Conservation (phyloP, 2,888 invertebrate genomes). For the Apodemia hepburni region DNA sequence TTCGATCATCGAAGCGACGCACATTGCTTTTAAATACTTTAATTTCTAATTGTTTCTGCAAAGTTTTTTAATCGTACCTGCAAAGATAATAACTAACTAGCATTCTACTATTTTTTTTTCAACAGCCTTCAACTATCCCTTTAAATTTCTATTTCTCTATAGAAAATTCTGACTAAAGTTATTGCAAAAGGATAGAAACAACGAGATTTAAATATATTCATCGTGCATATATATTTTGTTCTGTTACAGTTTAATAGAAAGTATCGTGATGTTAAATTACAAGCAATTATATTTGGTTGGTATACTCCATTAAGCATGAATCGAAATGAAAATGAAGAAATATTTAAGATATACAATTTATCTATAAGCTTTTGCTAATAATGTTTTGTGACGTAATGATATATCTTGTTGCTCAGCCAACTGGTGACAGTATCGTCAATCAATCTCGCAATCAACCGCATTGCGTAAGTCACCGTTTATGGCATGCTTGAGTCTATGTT, state of each 20-base stretch:
- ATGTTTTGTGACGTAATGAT: conserved; percentile 72
- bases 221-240: background rate
- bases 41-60: no score
- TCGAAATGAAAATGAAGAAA: background rate
- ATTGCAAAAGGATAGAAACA: no score
- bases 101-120: no score
- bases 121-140: no score
- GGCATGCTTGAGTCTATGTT: conserved; percentile 35
- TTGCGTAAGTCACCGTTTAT: conserved; percentile 88
- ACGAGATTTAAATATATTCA: no score
- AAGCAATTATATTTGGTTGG: background rate
- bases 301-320: conserved; percentile 1
- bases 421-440: conserved; percentile 95
- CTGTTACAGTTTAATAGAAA: background rate
- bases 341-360: conserved; percentile 11
- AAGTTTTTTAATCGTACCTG: no score
- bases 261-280: background rate
- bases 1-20: no score
- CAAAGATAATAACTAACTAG: no score
- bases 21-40: no score
- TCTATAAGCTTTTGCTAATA: conserved; percentile 57
- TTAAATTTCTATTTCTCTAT: no score
- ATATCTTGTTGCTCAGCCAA: conserved; percentile 87
- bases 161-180: no score
- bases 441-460: conserved; percentile 95